Base-by-base conservation (phyloP, 2,888 invertebrate species). In the Stratiomys singularior region DNA sequence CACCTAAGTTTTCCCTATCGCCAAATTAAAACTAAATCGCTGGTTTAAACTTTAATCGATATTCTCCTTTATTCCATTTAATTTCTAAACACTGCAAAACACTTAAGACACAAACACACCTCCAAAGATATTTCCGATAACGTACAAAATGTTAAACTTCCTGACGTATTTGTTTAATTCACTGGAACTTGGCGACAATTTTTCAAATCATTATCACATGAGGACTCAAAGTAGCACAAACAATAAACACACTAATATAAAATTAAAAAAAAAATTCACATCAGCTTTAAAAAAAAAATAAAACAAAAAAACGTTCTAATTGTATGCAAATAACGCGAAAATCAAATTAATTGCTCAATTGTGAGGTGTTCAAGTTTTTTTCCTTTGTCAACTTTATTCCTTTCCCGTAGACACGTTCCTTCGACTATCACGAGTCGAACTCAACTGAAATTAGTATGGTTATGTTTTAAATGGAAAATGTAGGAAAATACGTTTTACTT, bases 361-460 rank as follows among this genome's bases (percentile, higher is more conserved):
- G 9, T 37, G 9, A 37, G 9, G 37, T 9, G 3, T 37, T 37
- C 37, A 5, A 5, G 37, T 37, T 37, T 9, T 9, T 37, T 3
- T 9, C 9, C 9, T 37, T 5, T 37, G 3, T 37, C 9, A 5
- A 37, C 37, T 37, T 5, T 5, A 37, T 15, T 52, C 15, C 4
- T 52, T 4, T 18, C 15, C 18, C 15, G 52, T 18, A 13, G 52
- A 52, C 4, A 52, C 15, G 18, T 52, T 52, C 52, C 52, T 13
- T 18, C 18, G 15, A 18, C 7, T 21, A 7, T n/a, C 13, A 28
- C 18, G 30, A 56, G 1, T 13, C 27, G 37, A 56, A 56, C 28
- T 56, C 56, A 52, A 74, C 74, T 74, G 44, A 60, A 58, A 27
- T 28, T n/a, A 1, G 13, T n/a, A 66, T 25, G 18, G 69, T 4